Evolutionary conservation across 2,113 vertebrate species (phyloP).

Genomic region (Aldabrachelys gigantea): DNA sequence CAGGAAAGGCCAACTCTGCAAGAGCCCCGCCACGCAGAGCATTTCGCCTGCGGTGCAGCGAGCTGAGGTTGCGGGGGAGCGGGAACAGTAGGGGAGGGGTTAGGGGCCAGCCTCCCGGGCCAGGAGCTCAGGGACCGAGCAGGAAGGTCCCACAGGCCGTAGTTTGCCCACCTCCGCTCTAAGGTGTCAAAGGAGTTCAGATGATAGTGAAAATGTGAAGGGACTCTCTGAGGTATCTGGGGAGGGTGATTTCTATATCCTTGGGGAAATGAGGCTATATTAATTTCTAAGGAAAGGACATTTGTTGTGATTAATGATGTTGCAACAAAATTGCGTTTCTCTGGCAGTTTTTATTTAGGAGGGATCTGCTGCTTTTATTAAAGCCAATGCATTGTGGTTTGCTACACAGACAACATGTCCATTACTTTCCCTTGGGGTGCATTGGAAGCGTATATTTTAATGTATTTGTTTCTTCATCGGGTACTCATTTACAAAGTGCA

Average conservation of each 20-base stretch:
- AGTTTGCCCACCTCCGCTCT: too few relatives aligned
- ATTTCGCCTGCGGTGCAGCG: too few relatives aligned
- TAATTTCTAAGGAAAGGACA: not conserved
- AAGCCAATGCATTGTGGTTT: not conserved
- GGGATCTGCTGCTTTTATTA: not conserved
- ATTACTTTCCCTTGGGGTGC: not conserved
- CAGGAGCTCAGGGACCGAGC: too few relatives aligned
- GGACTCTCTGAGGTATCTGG: not conserved
- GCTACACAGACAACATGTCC: not conserved
- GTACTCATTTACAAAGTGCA: not conserved
- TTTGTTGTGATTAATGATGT: not conserved
- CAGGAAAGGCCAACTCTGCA: too few relatives aligned
- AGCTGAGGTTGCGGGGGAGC: too few relatives aligned
- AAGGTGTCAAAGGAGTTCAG: not conserved
- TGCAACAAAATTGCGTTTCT: not conserved
- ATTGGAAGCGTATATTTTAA: not conserved
- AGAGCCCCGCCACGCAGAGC: too few relatives aligned
- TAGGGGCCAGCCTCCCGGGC: too few relatives aligned
- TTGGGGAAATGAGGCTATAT: not conserved
- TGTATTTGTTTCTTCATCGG: not conserved
- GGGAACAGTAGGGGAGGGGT: too few relatives aligned
- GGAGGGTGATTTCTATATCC: not conserved
- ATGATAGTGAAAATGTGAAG: not conserved
- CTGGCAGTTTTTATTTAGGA: not conserved
- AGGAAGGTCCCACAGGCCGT: too few relatives aligned